Conservation (phyloP, 2,113 vertebrate species). For the Tyrannus savana region DNA sequence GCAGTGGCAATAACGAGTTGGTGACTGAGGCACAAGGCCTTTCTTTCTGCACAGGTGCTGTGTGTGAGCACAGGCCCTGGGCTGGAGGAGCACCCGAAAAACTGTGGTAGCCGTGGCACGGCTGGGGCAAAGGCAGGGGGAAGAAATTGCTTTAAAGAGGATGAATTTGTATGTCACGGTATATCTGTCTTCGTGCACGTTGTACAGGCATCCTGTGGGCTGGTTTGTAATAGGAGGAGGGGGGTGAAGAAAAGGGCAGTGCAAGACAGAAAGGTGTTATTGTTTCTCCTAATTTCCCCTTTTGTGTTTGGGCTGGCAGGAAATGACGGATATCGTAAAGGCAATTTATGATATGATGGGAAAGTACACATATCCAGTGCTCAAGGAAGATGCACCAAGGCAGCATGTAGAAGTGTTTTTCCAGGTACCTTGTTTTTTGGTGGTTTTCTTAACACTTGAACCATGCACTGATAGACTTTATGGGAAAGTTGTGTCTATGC, state of each 20-base stretch:
- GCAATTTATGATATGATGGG: slow-evolving; percentile 99
- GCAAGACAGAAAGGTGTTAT: not conserved
- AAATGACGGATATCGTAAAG: slow-evolving; percentile 96
- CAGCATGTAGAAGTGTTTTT: slow-evolving; percentile 97
- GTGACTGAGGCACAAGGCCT: not conserved
- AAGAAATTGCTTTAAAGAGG: not conserved
- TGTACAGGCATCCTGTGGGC: not conserved
- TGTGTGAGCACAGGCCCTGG: not conserved
- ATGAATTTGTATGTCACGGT: not conserved
- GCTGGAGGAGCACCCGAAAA: not conserved
- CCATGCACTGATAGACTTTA: not conserved
- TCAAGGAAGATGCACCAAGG: slow-evolving; percentile 91
- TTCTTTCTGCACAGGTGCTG: not conserved
- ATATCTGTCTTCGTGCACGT: not conserved
- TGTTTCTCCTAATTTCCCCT: not conserved
- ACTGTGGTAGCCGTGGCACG: fast-evolving
- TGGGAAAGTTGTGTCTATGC: not conserved
- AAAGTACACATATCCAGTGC: slow-evolving; percentile 91
- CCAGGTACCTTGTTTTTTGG: slow-evolving; percentile 77
- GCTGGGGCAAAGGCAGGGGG: not conserved
- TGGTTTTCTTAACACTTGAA: not conserved
- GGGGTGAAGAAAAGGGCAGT: not conserved
- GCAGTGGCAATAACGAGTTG: fast-evolving
- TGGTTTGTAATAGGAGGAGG: not conserved
- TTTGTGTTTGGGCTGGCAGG: slow-evolving; percentile 74